These are phyloP conservation scores for Mastomys natalensis DNA, from an alignment of 2,113 vertebrate species.

Conservation along the genomic window DNA sequence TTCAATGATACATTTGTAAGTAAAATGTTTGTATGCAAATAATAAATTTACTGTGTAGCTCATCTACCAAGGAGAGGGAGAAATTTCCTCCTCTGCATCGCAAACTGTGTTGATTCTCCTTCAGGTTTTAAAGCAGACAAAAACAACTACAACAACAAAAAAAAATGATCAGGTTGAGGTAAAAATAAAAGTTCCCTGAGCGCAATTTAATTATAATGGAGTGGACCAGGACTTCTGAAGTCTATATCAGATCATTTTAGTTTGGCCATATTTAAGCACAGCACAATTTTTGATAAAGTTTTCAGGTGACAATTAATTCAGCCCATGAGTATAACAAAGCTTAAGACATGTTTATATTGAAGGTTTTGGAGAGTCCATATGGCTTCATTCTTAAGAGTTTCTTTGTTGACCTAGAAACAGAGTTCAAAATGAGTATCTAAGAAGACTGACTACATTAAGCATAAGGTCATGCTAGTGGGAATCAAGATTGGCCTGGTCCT, in stretches of 20 bases:
- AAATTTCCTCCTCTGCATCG: conserved; percentile 48
- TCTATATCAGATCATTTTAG: not conserved
- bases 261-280: not conserved
- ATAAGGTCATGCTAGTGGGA: not conserved
- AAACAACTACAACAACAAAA: not conserved
- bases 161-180: not conserved
- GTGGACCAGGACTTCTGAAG: not conserved
- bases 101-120: not conserved
- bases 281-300: not conserved
- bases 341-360: not conserved
- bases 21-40: conserved; percentile 51
- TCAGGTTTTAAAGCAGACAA: not conserved
- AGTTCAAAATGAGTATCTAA: not conserved
- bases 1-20: conserved; percentile 52
- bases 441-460: not conserved
- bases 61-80: conserved; percentile 51
- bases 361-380: not conserved
- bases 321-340: not conserved
- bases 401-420: too few species aligned
- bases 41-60: conserved; percentile 72
- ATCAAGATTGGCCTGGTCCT: not conserved
- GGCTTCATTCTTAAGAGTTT: not conserved
- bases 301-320: not conserved
- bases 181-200: not conserved
- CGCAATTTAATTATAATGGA: not conserved